phyloP scores from a whole-genome alignment of 2,797 vertebrate genomes.

The Silurus aristotelis region DNA sequence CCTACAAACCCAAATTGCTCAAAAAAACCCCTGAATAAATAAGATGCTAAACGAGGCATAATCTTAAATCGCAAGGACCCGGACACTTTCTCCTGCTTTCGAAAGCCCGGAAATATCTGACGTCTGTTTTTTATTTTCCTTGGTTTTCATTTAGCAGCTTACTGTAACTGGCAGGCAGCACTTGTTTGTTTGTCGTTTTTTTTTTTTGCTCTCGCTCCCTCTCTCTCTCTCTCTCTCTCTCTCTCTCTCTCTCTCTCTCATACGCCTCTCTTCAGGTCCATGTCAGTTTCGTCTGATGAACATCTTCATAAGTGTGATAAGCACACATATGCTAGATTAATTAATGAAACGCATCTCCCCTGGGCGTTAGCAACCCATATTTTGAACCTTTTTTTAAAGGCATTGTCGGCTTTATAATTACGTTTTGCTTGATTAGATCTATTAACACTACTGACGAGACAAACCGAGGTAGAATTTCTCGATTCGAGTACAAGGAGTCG shows the following conservation, averaged over 20 bases:
- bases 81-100: no score
- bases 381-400: constrained; percentile 69
- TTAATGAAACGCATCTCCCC: constrained; percentile 66
- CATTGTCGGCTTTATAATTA: constrained; percentile 69
- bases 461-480: constrained; percentile 51
- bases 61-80: no score
- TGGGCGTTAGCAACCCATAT: constrained; percentile 54
- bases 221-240: background rate
- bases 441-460: constrained; percentile 64
- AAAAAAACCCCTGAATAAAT: no score
- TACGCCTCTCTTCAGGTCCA: constrained; percentile 24
- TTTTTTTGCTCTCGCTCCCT: background rate
- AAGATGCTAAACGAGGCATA: no score
- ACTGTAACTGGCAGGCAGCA: constrained; percentile 20
- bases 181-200: constrained; percentile 32
- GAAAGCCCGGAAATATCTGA: constrained; percentile 30
- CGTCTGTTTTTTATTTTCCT: constrained; percentile 5
- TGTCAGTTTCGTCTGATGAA: constrained; percentile 53
- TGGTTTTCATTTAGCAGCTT: constrained; percentile 36
- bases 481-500: no score
- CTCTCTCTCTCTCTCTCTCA: background rate
- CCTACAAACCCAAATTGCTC: no score
- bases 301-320: constrained; percentile 55
- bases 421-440: constrained; percentile 64
- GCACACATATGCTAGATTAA: constrained; percentile 69